Evolutionary conservation across 2,888 invertebrate genomes (phyloP).

Genomic region (Frankliniella intonsa): DNA sequence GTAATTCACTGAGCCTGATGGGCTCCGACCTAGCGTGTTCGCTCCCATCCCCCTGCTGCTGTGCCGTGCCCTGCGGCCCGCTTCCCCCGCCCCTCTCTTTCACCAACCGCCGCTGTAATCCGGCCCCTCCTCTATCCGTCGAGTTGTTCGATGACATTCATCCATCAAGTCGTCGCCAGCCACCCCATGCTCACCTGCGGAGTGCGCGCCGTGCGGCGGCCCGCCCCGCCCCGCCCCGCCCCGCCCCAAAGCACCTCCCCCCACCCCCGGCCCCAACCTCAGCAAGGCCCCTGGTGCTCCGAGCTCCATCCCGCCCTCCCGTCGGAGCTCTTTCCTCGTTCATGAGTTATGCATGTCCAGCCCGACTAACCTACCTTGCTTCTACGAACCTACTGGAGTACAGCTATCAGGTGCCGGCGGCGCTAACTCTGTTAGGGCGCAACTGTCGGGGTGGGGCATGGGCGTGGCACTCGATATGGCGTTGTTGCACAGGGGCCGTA

Average conservation of each 20-base stretch:
- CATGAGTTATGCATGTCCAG: not conserved
- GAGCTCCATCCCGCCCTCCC: too few relatives aligned
- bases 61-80: not conserved
- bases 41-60: not conserved
- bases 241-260: not conserved
- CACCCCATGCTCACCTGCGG: not conserved
- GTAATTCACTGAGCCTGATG: not conserved
- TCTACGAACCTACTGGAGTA: not conserved
- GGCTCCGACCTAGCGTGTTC: not conserved
- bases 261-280: too few relatives aligned
- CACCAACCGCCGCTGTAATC: not conserved
- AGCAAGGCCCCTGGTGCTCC: too few relatives aligned
- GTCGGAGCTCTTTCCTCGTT: not conserved
- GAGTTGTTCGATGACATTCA: not conserved
- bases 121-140: not conserved
- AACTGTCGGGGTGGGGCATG: not conserved
- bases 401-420: too few relatives aligned
- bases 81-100: not conserved
- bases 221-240: not conserved
- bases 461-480: not conserved
- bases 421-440: too few relatives aligned
- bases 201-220: too few relatives aligned
- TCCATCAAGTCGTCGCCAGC: not conserved
- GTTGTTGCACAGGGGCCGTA: not conserved
- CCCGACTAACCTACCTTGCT: not conserved